Percentiles rank a stretch among this genome's conserved stretches.
Conservation (phyloP, 2,797 vertebrate species). For the Nyctalus aviator region DNA sequence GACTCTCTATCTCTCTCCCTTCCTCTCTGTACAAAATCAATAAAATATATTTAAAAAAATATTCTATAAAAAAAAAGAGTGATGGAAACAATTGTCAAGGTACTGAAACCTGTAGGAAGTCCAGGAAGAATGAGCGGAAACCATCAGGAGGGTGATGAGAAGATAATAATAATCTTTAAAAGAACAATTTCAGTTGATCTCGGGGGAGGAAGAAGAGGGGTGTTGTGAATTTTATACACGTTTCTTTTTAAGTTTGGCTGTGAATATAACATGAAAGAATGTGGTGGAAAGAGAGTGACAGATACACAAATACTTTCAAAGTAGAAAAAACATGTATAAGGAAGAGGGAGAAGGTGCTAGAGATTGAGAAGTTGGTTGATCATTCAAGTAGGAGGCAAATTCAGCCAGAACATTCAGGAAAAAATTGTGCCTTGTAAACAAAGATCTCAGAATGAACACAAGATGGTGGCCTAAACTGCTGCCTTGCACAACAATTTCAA, state of each 20-base stretch:
- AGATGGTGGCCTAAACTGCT: too few species aligned
- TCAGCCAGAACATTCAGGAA: neutral
- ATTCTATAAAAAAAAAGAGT: too few species aligned
- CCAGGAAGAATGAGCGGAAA: neutral
- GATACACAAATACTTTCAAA: neutral
- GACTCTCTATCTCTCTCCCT: too few species aligned
- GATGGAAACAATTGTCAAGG: neutral
- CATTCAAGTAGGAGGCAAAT: neutral
- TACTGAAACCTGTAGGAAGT: neutral
- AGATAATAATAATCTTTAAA: neutral
- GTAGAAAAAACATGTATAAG: neutral
- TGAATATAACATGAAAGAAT: neutral
- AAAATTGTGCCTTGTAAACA: neutral
- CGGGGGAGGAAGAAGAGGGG: neutral
- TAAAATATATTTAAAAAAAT: too few species aligned
- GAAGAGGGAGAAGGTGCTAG: neutral
- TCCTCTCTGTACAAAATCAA: too few species aligned
- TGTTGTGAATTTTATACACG: neutral
- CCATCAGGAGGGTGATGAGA: neutral
- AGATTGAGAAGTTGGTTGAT: neutral
- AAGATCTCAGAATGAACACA: neutral
- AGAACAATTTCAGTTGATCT: neutral
- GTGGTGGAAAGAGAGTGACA: neutral
- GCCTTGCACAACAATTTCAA: too few species aligned
- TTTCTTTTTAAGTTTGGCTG: slow-evolving; percentile 6